Evolutionary conservation across 2,113 vertebrate genomes (phyloP).

Genomic region (Corynorhinus townsendii): DNA sequence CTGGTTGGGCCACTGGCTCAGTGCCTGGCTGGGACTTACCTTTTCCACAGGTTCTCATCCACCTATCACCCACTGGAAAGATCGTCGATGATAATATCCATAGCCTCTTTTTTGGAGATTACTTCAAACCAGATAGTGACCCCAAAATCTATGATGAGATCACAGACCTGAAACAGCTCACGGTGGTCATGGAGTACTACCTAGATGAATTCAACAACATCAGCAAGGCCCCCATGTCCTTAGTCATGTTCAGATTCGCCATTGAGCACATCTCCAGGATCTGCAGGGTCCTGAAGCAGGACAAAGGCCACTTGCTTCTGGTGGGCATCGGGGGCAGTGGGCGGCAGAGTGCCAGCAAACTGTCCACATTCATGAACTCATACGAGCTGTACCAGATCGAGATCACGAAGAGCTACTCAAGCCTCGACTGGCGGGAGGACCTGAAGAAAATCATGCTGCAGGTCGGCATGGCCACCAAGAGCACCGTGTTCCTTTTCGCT

Average conservation of each 20-base stretch:
- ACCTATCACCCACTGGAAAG: slow-evolving; percentile 85
- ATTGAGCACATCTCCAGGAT: slow-evolving; percentile 95
- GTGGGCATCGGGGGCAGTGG: slow-evolving; percentile 92
- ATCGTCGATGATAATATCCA: slow-evolving; percentile 87
- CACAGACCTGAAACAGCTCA: slow-evolving; percentile 85
- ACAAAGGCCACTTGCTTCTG: slow-evolving; percentile 89
- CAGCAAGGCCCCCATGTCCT: slow-evolving; percentile 92
- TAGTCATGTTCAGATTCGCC: slow-evolving; percentile 95
- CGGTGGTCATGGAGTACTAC: slow-evolving; percentile 88
- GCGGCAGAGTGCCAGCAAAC: slow-evolving; percentile 88
- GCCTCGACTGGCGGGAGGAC: slow-evolving; percentile 90
- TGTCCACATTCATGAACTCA: slow-evolving; percentile 88
- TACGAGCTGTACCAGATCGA: slow-evolving; percentile 92
- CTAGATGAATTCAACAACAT: slow-evolving; percentile 90
- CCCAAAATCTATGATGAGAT: slow-evolving; percentile 89
- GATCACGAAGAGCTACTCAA: slow-evolving; percentile 88
- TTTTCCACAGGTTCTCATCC: slow-evolving; percentile 84
- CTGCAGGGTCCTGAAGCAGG: slow-evolving; percentile 92
- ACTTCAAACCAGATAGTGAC: slow-evolving; percentile 80
- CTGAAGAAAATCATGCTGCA: slow-evolving; percentile 90
- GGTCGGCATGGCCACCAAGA: slow-evolving; percentile 82
- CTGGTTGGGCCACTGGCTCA: neutral
- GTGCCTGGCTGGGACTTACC: slow-evolving; percentile 29
- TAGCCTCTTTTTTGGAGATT: slow-evolving; percentile 93
- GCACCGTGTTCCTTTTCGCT: slow-evolving; percentile 86